Evolutionary conservation across 2,113 vertebrate genomes (phyloP).

Genomic region (Colinus virginianus): DNA sequence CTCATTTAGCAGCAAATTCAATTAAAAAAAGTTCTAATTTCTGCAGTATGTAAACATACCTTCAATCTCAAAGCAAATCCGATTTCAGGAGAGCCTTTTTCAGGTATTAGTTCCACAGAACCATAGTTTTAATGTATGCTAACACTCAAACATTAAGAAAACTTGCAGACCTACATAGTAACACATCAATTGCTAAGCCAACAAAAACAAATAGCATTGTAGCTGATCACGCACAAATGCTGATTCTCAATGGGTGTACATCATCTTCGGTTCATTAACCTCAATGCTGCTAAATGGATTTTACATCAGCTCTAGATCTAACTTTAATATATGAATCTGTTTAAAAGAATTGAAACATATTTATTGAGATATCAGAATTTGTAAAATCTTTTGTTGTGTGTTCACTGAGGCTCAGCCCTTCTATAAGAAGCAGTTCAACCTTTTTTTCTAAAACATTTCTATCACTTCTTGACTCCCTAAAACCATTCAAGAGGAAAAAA

Average conservation of each 20-base stretch:
- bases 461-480: not conserved
- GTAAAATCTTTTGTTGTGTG: not conserved
- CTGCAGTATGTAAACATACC: not conserved
- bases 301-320: slow-evolving; percentile 38
- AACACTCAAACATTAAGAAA: slow-evolving; percentile 31
- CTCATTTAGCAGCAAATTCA: slow-evolving; percentile 26
- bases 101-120: not conserved
- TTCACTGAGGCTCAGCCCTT: not conserved
- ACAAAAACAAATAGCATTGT: slow-evolving; percentile 54
- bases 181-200: slow-evolving; percentile 47
- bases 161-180: slow-evolving; percentile 7
- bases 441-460: slow-evolving; percentile 1
- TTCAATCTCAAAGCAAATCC: slow-evolving; percentile 1
- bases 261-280: slow-evolving; percentile 39
- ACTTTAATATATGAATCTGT: slow-evolving; percentile 16
- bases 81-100: not conserved
- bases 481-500: not conserved
- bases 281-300: slow-evolving; percentile 52
- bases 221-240: slow-evolving; percentile 38
- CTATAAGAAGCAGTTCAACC: not conserved
- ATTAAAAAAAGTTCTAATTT: slow-evolving; percentile 33
- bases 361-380: slow-evolving; percentile 28
- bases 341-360: not conserved
- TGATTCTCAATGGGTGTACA: slow-evolving; percentile 32
- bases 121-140: slow-evolving; percentile 16